These are phyloP conservation scores for Penaeus monodon DNA, from an alignment of 2,888 invertebrate species.

Conservation along the genomic window DNA sequence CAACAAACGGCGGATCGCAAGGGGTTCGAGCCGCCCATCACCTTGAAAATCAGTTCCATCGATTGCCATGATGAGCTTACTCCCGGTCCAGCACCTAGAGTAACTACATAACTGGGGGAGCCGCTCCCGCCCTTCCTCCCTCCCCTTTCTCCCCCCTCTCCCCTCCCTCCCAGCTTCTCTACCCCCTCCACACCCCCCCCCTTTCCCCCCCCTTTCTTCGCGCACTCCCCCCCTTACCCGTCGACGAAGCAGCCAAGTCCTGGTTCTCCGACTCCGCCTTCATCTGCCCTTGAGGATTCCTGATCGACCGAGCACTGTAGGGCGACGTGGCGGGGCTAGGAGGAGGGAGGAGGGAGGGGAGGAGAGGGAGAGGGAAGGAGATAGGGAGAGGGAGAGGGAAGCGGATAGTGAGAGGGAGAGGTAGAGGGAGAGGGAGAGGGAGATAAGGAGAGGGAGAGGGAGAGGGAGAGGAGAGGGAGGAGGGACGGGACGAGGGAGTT, in stretches of 20 bases:
- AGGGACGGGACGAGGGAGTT: too few species aligned
- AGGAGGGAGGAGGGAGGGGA: background rate
- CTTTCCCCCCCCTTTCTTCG: too few species aligned
- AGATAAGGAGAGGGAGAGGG: background rate
- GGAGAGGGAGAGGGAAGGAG: background rate
- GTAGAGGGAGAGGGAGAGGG: background rate
- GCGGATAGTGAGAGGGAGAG: background rate
- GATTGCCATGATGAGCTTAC: too few species aligned
- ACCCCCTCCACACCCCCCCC: too few species aligned
- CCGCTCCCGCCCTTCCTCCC: background rate
- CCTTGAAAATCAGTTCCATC: too few species aligned
- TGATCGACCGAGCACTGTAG: slow-evolving; percentile 31
- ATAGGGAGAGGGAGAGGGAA: background rate
- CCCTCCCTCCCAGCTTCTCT: too few species aligned
- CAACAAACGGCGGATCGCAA: too few species aligned
- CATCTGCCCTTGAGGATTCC: slow-evolving; percentile 24
- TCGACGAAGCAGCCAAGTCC: too few species aligned
- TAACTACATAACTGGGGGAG: background rate
- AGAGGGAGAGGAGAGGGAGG: background rate
- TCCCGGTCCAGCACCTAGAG: too few species aligned
- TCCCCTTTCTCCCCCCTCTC: background rate
- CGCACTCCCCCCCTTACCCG: too few species aligned
- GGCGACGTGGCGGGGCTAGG: background rate
- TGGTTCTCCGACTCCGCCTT: background rate
- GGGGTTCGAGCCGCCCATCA: too few species aligned